Evolutionary conservation across 2,797 vertebrate species (phyloP), one percentile per base, ranked within the genome.

Genomic region (Passerculus sandwichensis): DNA sequence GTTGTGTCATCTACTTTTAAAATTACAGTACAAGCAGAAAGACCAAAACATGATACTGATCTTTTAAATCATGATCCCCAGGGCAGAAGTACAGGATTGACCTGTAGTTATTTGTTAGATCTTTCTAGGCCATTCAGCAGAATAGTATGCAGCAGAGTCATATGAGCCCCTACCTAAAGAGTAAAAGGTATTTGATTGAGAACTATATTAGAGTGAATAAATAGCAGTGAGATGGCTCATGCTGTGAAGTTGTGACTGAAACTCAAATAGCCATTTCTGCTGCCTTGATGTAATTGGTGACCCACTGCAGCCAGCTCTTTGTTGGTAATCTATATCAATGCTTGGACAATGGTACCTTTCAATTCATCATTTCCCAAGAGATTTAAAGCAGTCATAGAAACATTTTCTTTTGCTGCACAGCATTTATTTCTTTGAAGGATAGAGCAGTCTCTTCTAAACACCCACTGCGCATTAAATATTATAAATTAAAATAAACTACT

Each of bases 1-100:
- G 93, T 97, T 96, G 96, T 97, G 94, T 96, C 94, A 97, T 96
- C 94, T 94, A 81, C 93, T 96, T 95, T 95, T 89, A 89, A 96
- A 97, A 97, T 96, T 92, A 96, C 94, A 81, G 88, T 95, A 93
- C 87, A 92, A 97, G 92, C 82, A 91, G 87, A 87, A 94, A 91
- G 91, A 88, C 53, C 70, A 83, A 95, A 94, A 90, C 26, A 42
- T 60, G 91, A 96, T 96, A 90, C 88, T 0, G 19, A 95, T 95
- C 89, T 96, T 95, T 96, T 95, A 95, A 96, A 95, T 92, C 95
- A 69, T 1, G 40, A 60, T 94, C 95, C 91, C 88, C 45, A 90
- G 95, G 88, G 91, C 91, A 94, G 88, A 88, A 53, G 88, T 81
- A 94, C 86, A 81, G 84, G 73, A 86, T 80, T 94, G 88, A 95